Percentiles rank a stretch among this genome's conserved stretches.
Conservation (phyloP, 2,888 invertebrate genomes). For the Deilephila elpenor region DNA sequence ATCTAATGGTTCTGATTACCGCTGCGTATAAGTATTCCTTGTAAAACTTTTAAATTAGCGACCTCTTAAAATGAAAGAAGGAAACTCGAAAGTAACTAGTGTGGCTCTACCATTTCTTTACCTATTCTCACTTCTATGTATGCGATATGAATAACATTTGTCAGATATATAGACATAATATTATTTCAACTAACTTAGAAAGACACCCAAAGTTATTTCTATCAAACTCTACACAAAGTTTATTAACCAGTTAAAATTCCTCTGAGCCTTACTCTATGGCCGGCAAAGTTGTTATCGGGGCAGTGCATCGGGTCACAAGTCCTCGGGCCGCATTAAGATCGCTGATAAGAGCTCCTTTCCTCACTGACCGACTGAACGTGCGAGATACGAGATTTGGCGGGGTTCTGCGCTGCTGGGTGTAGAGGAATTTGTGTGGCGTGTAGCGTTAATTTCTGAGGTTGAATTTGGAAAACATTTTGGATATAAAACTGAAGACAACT, state of each 20-base stretch:
- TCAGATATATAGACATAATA: too few relatives aligned
- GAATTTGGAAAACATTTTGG: not conserved
- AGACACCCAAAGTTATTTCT: too few relatives aligned
- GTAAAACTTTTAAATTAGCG: too few relatives aligned
- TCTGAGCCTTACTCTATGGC: conserved; percentile 11
- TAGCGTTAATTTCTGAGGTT: not conserved
- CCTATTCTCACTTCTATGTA: too few relatives aligned
- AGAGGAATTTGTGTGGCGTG: conserved; percentile 1
- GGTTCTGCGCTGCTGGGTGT: conserved; percentile 22
- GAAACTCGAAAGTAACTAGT: too few relatives aligned
- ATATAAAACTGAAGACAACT: not conserved
- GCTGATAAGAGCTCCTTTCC: conserved; percentile 49
- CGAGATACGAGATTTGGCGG: conserved; percentile 30
- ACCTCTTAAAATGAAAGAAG: too few relatives aligned
- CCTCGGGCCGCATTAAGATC: conserved; percentile 56
- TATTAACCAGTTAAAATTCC: not conserved
- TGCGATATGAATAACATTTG: too few relatives aligned
- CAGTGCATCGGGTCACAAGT: conserved; percentile 56
- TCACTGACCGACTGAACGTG: conserved; percentile 43
- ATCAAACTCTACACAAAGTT: too few relatives aligned
- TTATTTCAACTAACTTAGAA: too few relatives aligned
- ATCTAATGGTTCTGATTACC: too few relatives aligned
- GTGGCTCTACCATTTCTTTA: too few relatives aligned
- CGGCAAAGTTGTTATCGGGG: conserved; percentile 25
- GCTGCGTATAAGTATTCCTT: too few relatives aligned